phyloP scores from a whole-genome alignment of 2,113 vertebrate genomes.

The Taurulus bubalis region DNA sequence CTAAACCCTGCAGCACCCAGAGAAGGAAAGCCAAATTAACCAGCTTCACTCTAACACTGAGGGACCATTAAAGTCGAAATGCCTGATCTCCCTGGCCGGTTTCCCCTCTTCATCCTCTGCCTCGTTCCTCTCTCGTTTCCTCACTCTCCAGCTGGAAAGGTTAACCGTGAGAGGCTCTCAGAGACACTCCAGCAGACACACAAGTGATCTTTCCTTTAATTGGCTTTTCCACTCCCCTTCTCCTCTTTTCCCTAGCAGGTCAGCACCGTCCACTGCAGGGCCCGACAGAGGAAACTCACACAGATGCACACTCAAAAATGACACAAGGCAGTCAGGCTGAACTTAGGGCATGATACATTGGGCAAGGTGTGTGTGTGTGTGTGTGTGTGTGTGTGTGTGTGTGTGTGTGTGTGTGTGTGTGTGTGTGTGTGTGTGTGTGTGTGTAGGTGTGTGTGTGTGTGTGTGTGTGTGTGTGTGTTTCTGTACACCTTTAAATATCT shows the following conservation, averaged over 20 bases:
- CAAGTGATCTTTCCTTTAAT: conserved; percentile 88
- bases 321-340: conserved; percentile 65
- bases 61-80: conserved; percentile 80
- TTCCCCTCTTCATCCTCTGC: conserved; percentile 74
- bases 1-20: conserved; percentile 68
- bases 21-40: conserved; percentile 80
- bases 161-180: conserved; percentile 81
- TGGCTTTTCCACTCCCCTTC: conserved; percentile 80
- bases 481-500: conserved; percentile 69
- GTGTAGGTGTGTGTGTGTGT: conserved; percentile 41
- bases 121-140: conserved; percentile 77
- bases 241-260: conserved; percentile 75
- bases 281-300: conserved; percentile 66
- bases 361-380: conserved; percentile 41
- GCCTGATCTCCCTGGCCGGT: conserved; percentile 77
- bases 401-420: conserved; percentile 30
- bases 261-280: conserved; percentile 73
- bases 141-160: conserved; percentile 80
- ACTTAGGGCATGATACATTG: conserved; percentile 67
- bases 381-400: conserved; percentile 29
- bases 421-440: conserved; percentile 32
- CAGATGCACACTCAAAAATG: conserved; percentile 19
- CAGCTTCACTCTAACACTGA: conserved; percentile 76
- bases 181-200: conserved; percentile 81
- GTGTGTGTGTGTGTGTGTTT: conserved; percentile 34